Percentiles rank a stretch among this genome's conserved stretches.
These are phyloP conservation scores for Papilio gigon DNA, from an alignment of 2,888 invertebrate species.

Conservation along the genomic window DNA sequence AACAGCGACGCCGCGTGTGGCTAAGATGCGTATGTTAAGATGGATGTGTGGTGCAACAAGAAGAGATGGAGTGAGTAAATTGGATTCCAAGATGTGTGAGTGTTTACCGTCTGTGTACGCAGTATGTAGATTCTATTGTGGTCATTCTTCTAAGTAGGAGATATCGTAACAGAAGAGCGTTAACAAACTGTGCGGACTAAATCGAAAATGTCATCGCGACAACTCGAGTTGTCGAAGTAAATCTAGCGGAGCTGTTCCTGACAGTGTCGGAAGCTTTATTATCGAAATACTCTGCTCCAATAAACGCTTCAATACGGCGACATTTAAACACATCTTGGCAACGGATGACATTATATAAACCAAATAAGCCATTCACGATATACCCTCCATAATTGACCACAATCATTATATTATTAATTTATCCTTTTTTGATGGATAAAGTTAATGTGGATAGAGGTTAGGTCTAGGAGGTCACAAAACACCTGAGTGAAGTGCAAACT, in stretches of 20 bases:
- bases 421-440: no score
- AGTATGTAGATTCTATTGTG: neutral
- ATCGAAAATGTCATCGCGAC: slow-evolving; percentile 16
- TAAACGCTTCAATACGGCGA: neutral
- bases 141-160: neutral
- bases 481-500: no score
- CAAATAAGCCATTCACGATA: neutral
- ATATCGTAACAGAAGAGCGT: neutral
- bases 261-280: slow-evolving; percentile 1
- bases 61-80: no score
- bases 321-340: neutral
- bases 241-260: slow-evolving; percentile 4
- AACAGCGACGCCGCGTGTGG: no score
- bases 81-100: no score
- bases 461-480: no score
- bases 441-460: no score
- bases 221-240: neutral
- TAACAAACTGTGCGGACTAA: slow-evolving; percentile 2
- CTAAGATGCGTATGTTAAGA: no score
- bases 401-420: no score
- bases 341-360: neutral
- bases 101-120: no score
- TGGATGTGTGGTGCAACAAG: no score
- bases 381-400: no score
- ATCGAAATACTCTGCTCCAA: slow-evolving; percentile 2